These are phyloP conservation scores for Phalacrocorax carbo DNA, from an alignment of 2,113 vertebrate species.

Conservation along the genomic window DNA sequence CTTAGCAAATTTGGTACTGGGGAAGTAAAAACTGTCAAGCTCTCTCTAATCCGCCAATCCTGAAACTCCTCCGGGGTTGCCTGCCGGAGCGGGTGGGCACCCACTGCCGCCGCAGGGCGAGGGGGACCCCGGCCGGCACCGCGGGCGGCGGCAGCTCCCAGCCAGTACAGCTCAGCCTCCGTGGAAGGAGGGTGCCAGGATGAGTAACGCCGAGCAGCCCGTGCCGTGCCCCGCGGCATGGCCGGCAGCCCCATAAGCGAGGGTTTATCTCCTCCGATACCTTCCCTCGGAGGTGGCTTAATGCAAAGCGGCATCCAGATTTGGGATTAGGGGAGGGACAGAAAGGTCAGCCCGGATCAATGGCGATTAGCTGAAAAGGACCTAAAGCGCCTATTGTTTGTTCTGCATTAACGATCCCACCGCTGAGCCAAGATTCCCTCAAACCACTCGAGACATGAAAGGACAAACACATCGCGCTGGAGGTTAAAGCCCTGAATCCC, in stretches of 20 bases:
- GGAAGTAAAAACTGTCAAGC: not conserved
- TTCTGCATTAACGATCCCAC: not conserved
- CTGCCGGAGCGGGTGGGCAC: not conserved
- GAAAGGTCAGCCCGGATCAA: slow-evolving; percentile 50
- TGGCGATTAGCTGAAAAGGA: slow-evolving; percentile 49
- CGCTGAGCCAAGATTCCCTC: not conserved
- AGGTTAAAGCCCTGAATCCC: not conserved
- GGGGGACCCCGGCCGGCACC: accelerated
- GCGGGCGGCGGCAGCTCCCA: not conserved
- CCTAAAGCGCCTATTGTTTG: slow-evolving; percentile 27
- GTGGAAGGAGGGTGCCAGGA: not conserved
- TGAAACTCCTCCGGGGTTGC: not conserved
- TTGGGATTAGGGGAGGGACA: slow-evolving; percentile 10
- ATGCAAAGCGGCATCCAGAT: not conserved
- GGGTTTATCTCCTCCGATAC: not conserved
- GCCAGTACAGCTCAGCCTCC: not conserved
- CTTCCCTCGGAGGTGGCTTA: not conserved
- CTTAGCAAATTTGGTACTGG: not conserved
- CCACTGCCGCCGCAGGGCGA: not conserved
- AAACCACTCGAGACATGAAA: slow-evolving; percentile 12
- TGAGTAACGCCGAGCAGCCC: not conserved
- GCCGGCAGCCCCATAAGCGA: not conserved
- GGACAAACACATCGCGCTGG: not conserved
- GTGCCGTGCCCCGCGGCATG: accelerated
- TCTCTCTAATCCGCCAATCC: not conserved